phyloP scores from a whole-genome alignment of 1,140 invertebrate genomes.

The Zaprionus inermis region DNA sequence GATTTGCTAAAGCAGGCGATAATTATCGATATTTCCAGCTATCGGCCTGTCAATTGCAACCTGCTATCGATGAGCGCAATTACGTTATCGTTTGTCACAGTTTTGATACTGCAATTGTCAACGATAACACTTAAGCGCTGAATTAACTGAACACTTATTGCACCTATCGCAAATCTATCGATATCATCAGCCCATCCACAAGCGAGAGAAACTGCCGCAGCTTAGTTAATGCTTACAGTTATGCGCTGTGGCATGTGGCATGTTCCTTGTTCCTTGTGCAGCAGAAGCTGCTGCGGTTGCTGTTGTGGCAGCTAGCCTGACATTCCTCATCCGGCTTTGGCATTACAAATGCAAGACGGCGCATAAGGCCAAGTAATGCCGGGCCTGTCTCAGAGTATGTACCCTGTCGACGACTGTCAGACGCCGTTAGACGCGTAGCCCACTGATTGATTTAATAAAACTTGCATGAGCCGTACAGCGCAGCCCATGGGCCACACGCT shows the following conservation, averaged over 20 bases:
- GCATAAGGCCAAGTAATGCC: slow-evolving; percentile 66
- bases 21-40: too few species aligned
- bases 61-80: neutral
- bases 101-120: neutral
- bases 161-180: neutral
- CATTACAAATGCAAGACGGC: slow-evolving; percentile 69
- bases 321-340: slow-evolving; percentile 69
- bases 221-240: slow-evolving; percentile 13
- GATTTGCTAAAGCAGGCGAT: too few species aligned
- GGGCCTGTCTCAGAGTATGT: slow-evolving; percentile 9
- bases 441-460: slow-evolving; percentile 82
- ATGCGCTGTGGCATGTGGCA: slow-evolving; percentile 41
- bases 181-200: slow-evolving; percentile 5
- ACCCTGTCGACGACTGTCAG: slow-evolving; percentile 50
- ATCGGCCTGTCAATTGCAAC: neutral
- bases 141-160: neutral
- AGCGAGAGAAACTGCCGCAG: slow-evolving; percentile 25
- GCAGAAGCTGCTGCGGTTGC: neutral
- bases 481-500: slow-evolving; percentile 47
- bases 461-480: slow-evolving; percentile 60
- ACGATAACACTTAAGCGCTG: neutral
- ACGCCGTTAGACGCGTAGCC: slow-evolving; percentile 74
- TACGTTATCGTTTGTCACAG: neutral
- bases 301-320: slow-evolving; percentile 30
- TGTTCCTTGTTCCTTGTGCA: slow-evolving; percentile 44